Percentiles rank a stretch among this genome's conserved stretches.
phyloP scores from a whole-genome alignment of 2,888 invertebrate species.

The Teleogryllus oceanicus region DNA sequence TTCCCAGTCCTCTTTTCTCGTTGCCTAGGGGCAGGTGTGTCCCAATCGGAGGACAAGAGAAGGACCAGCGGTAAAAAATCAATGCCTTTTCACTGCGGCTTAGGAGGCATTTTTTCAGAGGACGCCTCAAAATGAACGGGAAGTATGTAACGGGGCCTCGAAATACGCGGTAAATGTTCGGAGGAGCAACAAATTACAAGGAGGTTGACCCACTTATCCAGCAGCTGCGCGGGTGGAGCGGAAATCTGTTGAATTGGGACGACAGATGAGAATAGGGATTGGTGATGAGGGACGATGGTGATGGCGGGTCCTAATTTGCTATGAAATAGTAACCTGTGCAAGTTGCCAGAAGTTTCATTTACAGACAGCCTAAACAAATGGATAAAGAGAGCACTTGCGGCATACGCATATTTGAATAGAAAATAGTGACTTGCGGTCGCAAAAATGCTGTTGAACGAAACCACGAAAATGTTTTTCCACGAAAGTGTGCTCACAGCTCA shows the following conservation, averaged over 20 bases:
- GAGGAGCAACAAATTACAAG: background rate
- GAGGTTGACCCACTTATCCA: background rate
- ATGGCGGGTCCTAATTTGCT: no score
- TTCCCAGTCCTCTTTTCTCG: background rate
- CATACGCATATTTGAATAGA: no score
- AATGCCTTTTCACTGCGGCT: background rate
- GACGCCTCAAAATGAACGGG: background rate
- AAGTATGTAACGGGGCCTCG: background rate
- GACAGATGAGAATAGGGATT: no score
- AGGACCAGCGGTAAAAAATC: background rate
- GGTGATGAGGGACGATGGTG: no score
- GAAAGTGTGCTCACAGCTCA: no score
- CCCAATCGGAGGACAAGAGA: background rate
- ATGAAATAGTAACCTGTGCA: no score
- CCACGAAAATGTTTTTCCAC: no score
- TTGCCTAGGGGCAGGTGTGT: background rate
- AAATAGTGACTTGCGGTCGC: no score
- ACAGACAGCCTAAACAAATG: no score
- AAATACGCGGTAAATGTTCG: background rate
- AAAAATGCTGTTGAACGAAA: no score
- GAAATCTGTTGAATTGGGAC: background rate
- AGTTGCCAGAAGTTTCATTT: no score
- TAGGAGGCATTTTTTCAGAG: background rate
- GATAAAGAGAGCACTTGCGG: no score
- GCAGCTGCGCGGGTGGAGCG: background rate